These are phyloP conservation scores for Oreochromis niloticus DNA, from an alignment of 2,113 vertebrate species.

Conservation along the genomic window DNA sequence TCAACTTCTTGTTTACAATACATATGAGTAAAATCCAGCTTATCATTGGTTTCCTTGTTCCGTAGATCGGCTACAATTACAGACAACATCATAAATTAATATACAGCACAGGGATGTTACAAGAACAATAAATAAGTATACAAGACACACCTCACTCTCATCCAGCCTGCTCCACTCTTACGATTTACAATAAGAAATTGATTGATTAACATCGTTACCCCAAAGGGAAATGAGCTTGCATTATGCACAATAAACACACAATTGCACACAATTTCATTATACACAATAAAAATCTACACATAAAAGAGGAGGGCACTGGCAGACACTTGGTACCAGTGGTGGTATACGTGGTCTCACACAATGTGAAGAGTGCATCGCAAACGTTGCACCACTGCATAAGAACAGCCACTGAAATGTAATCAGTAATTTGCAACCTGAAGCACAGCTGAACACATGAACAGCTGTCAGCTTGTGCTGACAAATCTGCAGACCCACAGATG, in stretches of 20 bases:
- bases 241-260: not conserved
- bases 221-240: not conserved
- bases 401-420: not conserved
- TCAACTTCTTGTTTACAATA: not conserved
- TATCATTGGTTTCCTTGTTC: not conserved
- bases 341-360: not conserved
- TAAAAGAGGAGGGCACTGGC: not conserved
- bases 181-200: not conserved
- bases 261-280: not conserved
- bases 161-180: not conserved
- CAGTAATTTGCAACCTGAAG: not conserved
- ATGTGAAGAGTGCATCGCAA: not conserved
- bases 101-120: not conserved
- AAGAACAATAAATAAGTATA: not conserved
- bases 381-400: not conserved
- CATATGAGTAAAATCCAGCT: not conserved
- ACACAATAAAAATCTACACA: not conserved
- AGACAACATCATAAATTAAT: not conserved
- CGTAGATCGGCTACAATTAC: not conserved
- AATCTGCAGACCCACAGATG: not conserved
- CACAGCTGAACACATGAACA: not conserved
- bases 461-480: conserved; percentile 13
- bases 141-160: not conserved
- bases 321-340: not conserved
- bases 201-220: not conserved